Percentiles rank a stretch among this genome's conserved stretches.
These are phyloP conservation scores for Notoglanidium macrostoma DNA, from an alignment of 2,797 vertebrate genomes.

Conservation along the genomic window DNA sequence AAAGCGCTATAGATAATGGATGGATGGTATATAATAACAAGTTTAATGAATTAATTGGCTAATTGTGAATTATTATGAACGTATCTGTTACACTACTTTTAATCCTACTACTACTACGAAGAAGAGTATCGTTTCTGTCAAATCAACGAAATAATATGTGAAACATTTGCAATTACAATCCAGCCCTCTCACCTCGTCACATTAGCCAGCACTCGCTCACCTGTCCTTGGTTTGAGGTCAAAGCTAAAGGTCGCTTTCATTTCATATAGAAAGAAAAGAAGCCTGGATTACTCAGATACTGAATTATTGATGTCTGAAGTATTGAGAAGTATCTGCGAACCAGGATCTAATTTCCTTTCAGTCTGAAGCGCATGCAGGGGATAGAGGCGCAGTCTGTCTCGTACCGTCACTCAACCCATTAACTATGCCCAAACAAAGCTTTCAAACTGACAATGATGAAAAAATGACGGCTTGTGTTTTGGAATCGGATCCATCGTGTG, in stretches of 20 bases:
- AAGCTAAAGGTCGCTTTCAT: not conserved
- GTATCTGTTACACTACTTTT: too few species aligned
- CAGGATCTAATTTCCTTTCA: not conserved
- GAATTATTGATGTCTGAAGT: not conserved
- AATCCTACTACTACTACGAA: too few species aligned
- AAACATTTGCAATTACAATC: not conserved
- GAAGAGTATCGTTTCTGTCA: not conserved
- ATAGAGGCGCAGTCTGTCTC: not conserved
- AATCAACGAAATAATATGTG: not conserved
- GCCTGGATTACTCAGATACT: not conserved
- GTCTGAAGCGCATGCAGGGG: not conserved
- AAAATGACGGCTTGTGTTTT: not conserved
- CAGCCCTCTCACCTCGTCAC: not conserved
- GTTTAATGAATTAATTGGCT: too few species aligned
- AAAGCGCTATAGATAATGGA: too few species aligned
- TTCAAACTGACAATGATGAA: not conserved
- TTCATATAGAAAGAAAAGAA: not conserved
- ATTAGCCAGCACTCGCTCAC: not conserved
- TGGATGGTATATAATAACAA: too few species aligned
- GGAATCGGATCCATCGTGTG: not conserved
- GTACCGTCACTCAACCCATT: not conserved
- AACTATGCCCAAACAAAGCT: not conserved
- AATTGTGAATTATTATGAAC: too few species aligned
- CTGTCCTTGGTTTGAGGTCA: not conserved
- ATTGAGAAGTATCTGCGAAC: constrained; percentile 8